Evolutionary conservation across 2,888 invertebrate genomes (phyloP).

Genomic region (Cephus runcator): DNA sequence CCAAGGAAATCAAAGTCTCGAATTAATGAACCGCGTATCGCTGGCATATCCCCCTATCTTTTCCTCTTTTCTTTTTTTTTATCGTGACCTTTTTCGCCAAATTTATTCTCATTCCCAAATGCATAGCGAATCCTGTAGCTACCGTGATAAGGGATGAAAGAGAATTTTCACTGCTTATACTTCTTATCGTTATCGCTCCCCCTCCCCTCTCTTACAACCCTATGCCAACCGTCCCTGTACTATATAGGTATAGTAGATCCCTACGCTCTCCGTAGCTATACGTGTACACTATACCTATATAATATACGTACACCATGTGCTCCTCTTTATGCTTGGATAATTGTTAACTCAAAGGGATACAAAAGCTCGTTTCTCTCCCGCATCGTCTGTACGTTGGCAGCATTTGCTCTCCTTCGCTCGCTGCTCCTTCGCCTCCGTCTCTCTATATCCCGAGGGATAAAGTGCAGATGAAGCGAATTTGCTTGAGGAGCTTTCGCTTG

Average conservation of each 20-base stretch:
- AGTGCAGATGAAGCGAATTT: neutral
- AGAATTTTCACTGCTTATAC: neutral
- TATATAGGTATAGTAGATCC: neutral
- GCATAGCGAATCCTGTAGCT: neutral
- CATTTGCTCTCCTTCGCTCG: neutral
- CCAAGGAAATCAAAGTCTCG: constrained; percentile 1
- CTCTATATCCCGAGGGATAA: neutral
- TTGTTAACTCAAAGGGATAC: constrained; percentile 22
- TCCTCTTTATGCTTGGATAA: constrained; percentile 25
- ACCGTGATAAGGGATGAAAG: neutral
- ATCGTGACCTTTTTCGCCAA: neutral
- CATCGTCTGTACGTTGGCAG: neutral
- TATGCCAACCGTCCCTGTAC: neutral
- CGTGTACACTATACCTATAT: neutral
- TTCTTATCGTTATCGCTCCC: neutral
- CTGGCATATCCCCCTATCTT: neutral
- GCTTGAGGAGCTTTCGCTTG: neutral
- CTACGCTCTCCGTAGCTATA: neutral
- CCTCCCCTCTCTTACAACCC: neutral
- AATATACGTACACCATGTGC: neutral
- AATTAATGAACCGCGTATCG: constrained; percentile 29
- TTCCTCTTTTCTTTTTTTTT: neutral
- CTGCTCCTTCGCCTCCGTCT: neutral
- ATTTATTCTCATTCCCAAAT: neutral
- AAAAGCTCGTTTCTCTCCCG: constrained; percentile 5